Base-by-base conservation (phyloP, 1,140 invertebrate genomes). In the Drosophila littoralis region DNA sequence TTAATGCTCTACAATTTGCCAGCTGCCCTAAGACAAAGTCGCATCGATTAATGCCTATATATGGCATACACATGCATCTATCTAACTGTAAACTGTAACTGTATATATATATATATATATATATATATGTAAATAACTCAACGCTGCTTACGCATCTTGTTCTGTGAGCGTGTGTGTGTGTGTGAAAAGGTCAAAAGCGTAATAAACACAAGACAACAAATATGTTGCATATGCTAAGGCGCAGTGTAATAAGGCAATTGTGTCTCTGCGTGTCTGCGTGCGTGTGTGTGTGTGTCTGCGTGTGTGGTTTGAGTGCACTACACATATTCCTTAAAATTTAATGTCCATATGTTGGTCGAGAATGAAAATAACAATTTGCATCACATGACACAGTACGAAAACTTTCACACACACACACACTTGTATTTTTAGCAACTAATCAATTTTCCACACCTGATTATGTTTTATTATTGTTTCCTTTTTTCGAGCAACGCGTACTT, bases 171-270 rank as follows among this genome's bases (percentile, higher is more conserved):
- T 78, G 70, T 61, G 57, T 66, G 77, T 51, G 42, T 73, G 50
- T 73, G 38, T 57, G 65, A 68, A 86, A 85, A 85, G 82, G 82
- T 85, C 75, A 86, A 33, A 85, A 80, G 75, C 67, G 69, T 66
- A 59, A 65, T 28, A 54, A 55, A 63, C 66, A 84, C 61, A 74
- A 68, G 12, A 48, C 28, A 36, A 81, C 22, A 58, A 75, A 52
- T 70, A 33, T 70, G 59, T 70, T 67, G 75, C 64, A 66, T 68
- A 77, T 59, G 79, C 45, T 50, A 42, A 64, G 77, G 79, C 50
- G 60, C 67, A 65, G 45, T 7, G 15, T 9, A n/a, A 10, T 10
- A 52, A 13, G 32, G 9, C 33, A 36, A 12, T 15, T 46, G 22
- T 35, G 12, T 58, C 4, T 40, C 10, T 63, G 46, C 48, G 15